These are phyloP conservation scores for Homarus gammarus DNA, from an alignment of 2,888 invertebrate species.

Conservation along the genomic window DNA sequence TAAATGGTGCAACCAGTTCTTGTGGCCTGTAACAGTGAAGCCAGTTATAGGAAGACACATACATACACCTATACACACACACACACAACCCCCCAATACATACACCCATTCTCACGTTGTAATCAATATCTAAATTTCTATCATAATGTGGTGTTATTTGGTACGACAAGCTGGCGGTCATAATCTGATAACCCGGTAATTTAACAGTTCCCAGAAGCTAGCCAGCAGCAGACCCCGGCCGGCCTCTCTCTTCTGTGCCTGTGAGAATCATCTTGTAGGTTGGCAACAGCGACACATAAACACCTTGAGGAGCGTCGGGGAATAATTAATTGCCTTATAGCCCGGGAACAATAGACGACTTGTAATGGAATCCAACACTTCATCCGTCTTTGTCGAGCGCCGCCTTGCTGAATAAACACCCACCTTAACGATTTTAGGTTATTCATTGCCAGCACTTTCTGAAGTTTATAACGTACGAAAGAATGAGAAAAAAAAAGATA, in stretches of 20 bases:
- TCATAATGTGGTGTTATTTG: not conserved
- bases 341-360: constrained; percentile 62
- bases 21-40: too few relatives aligned
- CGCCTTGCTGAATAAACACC: constrained; percentile 44
- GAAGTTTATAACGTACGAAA: not conserved
- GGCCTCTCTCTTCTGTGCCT: not conserved
- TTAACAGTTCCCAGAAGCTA: constrained; percentile 10
- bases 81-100: too few relatives aligned
- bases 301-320: constrained; percentile 45
- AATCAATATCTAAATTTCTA: not conserved
- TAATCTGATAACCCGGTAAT: constrained; percentile 9
- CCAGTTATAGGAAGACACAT: not conserved
- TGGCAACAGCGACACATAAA: constrained; percentile 43
- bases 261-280: not conserved
- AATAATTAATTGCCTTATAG: constrained; percentile 64
- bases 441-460: not conserved
- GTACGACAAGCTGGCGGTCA: not conserved
- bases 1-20: too few relatives aligned
- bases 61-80: constrained; percentile 14
- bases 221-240: not conserved
- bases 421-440: constrained; percentile 27
- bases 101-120: not conserved
- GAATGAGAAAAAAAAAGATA: too few relatives aligned
- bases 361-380: constrained; percentile 65
- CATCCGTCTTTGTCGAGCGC: constrained; percentile 56